Percentiles rank a stretch among this genome's conserved stretches.
phyloP scores from a whole-genome alignment of 1,140 invertebrate genomes.

The Zaprionus inermis region DNA sequence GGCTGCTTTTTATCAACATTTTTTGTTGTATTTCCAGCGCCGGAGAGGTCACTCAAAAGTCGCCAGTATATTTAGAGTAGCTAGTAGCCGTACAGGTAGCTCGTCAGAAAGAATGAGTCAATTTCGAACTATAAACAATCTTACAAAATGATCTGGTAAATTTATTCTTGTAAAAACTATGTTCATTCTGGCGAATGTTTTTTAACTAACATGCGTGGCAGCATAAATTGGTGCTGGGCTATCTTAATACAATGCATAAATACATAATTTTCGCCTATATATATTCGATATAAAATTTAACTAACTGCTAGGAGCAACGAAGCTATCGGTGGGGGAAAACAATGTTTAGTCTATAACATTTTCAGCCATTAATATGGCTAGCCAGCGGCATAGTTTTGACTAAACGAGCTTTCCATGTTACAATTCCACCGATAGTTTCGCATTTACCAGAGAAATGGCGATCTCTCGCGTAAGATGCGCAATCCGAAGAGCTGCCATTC shows the following conservation, averaged over 20 bases:
- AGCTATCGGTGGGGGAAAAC: not conserved
- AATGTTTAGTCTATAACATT: too few species aligned
- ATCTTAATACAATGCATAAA: constrained; percentile 10
- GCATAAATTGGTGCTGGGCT: not conserved
- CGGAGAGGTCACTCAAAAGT: not conserved
- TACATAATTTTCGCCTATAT: constrained; percentile 20
- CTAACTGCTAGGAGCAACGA: constrained; percentile 2
- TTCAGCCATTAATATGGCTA: too few species aligned
- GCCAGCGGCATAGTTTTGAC: not conserved
- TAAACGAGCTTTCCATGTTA: not conserved
- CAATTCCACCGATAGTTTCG: constrained; percentile 73
- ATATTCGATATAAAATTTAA: constrained; percentile 22
- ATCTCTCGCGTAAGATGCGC: constrained; percentile 93
- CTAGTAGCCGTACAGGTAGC: not conserved
- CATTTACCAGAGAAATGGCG: constrained; percentile 91
- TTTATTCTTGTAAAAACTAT: constrained; percentile 1
- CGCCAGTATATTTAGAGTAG: not conserved
- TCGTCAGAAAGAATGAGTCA: too few species aligned
- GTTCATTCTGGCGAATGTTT: not conserved
- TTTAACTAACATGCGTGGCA: not conserved
- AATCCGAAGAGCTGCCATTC: constrained; percentile 96
- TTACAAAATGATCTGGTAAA: not conserved
- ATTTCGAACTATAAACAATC: not conserved
- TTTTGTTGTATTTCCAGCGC: not conserved
- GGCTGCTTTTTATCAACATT: not conserved